phyloP scores from a whole-genome alignment of 2,113 vertebrate genomes.

The Perca schrenkii region DNA sequence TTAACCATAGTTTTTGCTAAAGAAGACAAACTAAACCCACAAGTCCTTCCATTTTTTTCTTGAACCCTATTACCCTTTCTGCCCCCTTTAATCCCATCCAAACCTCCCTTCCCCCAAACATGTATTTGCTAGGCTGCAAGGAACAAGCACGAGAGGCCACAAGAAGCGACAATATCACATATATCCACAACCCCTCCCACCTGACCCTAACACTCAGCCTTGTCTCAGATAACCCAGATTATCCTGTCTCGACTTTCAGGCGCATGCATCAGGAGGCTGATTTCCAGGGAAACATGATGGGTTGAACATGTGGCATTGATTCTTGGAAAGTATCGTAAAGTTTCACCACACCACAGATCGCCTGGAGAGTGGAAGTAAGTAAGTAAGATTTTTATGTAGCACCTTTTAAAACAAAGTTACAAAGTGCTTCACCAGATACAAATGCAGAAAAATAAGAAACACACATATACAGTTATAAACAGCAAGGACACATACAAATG shows the following conservation, averaged over 20 bases:
- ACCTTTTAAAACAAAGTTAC: too few species aligned
- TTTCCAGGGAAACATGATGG: constrained; percentile 64
- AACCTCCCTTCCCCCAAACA: background rate
- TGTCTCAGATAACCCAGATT: constrained; percentile 52
- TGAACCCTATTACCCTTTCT: background rate
- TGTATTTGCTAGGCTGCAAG: background rate
- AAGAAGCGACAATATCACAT: constrained; percentile 17
- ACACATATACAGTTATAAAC: too few species aligned
- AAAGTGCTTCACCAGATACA: too few species aligned
- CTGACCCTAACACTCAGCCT: constrained; percentile 22
- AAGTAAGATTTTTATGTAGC: too few species aligned
- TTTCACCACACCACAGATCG: background rate
- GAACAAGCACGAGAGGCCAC: constrained; percentile 15
- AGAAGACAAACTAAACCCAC: background rate
- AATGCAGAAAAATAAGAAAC: too few species aligned
- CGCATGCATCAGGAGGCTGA: constrained; percentile 29
- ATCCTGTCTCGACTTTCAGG: constrained; percentile 48
- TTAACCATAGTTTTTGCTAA: background rate
- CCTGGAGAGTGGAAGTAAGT: background rate
- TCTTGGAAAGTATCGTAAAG: background rate
- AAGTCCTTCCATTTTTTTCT: background rate
- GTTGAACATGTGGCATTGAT: constrained; percentile 46
- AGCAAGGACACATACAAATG: too few species aligned
- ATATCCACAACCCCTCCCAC: background rate
- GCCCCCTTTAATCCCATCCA: background rate